phyloP scores from a whole-genome alignment of 1,140 invertebrate genomes.

The Trichonephila clavipes region DNA sequence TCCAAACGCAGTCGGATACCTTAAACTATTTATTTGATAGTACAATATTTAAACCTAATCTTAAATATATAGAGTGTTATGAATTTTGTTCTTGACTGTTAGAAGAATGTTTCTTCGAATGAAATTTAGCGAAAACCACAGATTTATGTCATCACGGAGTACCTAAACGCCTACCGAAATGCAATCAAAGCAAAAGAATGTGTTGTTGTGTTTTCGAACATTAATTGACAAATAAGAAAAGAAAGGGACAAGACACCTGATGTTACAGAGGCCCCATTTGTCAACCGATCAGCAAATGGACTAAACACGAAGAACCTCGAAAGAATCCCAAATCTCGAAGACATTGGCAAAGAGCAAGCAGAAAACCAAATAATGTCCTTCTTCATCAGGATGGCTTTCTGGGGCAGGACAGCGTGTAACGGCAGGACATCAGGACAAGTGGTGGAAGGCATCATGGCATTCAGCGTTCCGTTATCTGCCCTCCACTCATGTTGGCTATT shows the following conservation, averaged over 20 bases:
- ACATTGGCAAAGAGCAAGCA: constrained; percentile 3
- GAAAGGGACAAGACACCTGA: background rate
- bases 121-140: background rate
- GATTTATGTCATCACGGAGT: background rate
- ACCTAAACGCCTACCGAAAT: background rate
- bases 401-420: constrained; percentile 36
- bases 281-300: constrained; percentile 70
- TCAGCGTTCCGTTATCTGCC: constrained; percentile 1
- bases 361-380: constrained; percentile 54
- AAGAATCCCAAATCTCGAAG: constrained; percentile 37
- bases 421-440: constrained; percentile 37
- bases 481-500: constrained; percentile 54
- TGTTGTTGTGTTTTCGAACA: background rate
- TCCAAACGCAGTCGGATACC: no score
- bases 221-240: background rate
- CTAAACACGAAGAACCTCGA: constrained; percentile 41
- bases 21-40: no score
- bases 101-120: background rate
- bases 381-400: constrained; percentile 43
- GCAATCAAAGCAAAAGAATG: background rate
- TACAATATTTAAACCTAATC: no score
- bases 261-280: background rate
- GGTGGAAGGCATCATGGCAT: constrained; percentile 14
- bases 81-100: no score
- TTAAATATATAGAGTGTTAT: no score